Percentiles rank a stretch among this genome's conserved stretches.
phyloP scores from a whole-genome alignment of 2,888 invertebrate species.

The Pollenia amentaria region DNA sequence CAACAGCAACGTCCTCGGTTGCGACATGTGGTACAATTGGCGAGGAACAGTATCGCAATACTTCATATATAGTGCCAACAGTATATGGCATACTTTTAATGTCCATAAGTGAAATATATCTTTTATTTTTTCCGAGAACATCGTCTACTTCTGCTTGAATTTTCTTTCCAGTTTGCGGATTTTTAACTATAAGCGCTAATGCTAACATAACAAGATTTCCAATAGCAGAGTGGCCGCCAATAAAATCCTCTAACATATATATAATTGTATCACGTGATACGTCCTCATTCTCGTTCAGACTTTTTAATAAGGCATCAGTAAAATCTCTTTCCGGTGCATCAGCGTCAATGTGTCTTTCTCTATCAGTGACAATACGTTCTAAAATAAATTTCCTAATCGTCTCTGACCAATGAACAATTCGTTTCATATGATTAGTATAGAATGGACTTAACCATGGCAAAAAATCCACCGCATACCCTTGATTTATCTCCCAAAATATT shows the following conservation, averaged over 20 bases:
- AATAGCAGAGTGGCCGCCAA: conserved; percentile 95
- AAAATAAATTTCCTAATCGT: conserved; percentile 91
- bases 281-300: conserved; percentile 87
- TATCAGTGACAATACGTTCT: conserved; percentile 88
- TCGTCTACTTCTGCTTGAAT: conserved; percentile 89
- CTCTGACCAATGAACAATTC: conserved; percentile 89
- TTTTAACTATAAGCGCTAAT: conserved; percentile 88
- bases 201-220: conserved; percentile 93
- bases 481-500: conserved; percentile 96
- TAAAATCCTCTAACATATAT: conserved; percentile 93
- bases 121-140: conserved; percentile 85
- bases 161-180: conserved; percentile 88
- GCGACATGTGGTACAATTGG: conserved; percentile 96
- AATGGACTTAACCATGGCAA: conserved; percentile 92
- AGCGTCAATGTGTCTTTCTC: conserved; percentile 84
- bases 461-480: conserved; percentile 94
- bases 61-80: conserved; percentile 92
- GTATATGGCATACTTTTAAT: conserved; percentile 90
- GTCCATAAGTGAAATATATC: conserved; percentile 88
- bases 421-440: conserved; percentile 89
- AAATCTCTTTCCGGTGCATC: conserved; percentile 90
- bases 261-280: conserved; percentile 92
- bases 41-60: conserved; percentile 91
- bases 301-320: conserved; percentile 91
- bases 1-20: conserved; percentile 89